These are phyloP conservation scores for Perca schrenkii DNA, from an alignment of 2,113 vertebrate genomes.

Conservation along the genomic window DNA sequence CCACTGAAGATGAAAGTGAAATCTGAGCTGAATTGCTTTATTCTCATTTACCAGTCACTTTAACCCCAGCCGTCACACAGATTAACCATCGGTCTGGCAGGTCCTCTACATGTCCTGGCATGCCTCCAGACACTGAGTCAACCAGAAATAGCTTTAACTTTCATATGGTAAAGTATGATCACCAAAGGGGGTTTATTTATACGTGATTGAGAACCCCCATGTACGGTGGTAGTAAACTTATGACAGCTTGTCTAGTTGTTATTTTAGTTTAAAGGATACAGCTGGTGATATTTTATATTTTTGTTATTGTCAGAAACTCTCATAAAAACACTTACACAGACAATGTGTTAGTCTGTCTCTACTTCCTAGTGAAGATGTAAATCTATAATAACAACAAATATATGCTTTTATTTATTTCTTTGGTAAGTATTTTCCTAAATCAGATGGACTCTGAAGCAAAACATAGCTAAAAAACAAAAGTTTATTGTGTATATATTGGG, in stretches of 20 bases:
- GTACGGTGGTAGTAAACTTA: background rate
- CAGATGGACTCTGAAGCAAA: background rate
- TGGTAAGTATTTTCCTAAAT: background rate
- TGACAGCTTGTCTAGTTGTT: background rate
- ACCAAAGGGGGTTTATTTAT: constrained; percentile 6
- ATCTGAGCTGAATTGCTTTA: constrained; percentile 39
- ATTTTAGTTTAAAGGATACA: background rate
- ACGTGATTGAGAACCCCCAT: background rate
- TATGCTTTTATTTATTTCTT: too few species aligned
- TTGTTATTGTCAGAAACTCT: background rate
- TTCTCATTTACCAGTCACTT: constrained; percentile 25
- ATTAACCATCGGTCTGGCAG: constrained; percentile 26
- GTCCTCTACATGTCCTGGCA: constrained; percentile 62
- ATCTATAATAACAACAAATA: too few species aligned
- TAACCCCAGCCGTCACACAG: constrained; percentile 12
- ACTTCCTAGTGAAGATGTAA: too few species aligned
- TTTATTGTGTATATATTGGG: background rate
- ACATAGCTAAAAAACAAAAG: background rate
- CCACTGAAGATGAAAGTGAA: constrained; percentile 36
- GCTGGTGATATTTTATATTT: background rate
- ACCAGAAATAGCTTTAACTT: constrained; percentile 29
- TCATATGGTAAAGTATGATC: background rate
- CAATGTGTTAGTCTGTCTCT: too few species aligned
- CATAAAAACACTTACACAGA: too few species aligned
- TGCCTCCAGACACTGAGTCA: constrained; percentile 45